Evolutionary conservation across 1,140 invertebrate genomes (phyloP).

Genomic region (Zaprionus tsacasi): DNA sequence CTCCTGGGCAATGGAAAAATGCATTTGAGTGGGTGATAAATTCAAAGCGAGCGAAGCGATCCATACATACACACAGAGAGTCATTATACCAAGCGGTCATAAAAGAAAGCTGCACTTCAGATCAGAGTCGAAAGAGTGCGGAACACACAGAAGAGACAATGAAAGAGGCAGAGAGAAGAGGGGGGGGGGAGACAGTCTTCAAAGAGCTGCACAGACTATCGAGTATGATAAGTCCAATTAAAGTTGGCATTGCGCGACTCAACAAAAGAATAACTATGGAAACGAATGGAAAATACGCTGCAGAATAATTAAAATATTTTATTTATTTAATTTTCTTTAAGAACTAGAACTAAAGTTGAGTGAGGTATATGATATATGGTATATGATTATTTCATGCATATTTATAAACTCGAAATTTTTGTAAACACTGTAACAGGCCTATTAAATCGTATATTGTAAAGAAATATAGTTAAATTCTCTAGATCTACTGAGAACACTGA

Average conservation of each 20-base stretch:
- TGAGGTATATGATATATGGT: no score
- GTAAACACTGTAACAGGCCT: not conserved
- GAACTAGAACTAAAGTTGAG: not conserved
- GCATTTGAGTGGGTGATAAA: constrained; percentile 82
- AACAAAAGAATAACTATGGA: not conserved
- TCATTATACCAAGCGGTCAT: constrained; percentile 72
- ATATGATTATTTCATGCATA: no score
- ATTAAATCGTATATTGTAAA: not conserved
- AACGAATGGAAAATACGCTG: constrained; percentile 36
- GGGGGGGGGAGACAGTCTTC: constrained; percentile 2
- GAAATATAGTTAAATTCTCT: no score
- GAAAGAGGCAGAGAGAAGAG: not conserved
- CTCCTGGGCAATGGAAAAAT: constrained; percentile 60
- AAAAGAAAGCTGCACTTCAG: constrained; percentile 71
- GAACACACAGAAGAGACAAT: not conserved
- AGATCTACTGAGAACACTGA: no score
- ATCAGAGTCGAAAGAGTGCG: not conserved
- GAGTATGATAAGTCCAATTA: constrained; percentile 78
- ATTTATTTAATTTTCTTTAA: not conserved
- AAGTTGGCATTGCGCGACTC: constrained; percentile 61
- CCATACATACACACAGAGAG: constrained; percentile 26
- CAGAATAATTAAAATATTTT: not conserved
- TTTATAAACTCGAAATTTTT: no score
- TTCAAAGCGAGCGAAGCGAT: constrained; percentile 66
- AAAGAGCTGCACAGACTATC: constrained; percentile 33